Percentiles rank a stretch among this genome's conserved stretches.
Conservation (phyloP, 2,113 vertebrate genomes). For the Malurus alboscapulatus region DNA sequence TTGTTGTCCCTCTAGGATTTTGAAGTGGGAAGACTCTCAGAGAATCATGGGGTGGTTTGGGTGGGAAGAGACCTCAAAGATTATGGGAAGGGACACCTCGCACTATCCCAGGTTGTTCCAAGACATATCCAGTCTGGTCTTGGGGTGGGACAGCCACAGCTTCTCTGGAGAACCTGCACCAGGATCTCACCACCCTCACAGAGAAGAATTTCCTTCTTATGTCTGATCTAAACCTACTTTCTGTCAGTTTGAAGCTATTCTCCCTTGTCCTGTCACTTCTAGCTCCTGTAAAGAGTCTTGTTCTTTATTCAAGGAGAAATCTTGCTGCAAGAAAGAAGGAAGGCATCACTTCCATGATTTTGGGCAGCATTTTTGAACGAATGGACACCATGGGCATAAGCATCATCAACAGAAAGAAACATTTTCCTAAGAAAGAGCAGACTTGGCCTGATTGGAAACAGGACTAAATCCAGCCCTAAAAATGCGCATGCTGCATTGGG, state of each 20-base stretch:
- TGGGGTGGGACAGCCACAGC: neutral
- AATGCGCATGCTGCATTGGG: rapidly evolving
- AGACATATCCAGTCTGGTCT: rapidly evolving
- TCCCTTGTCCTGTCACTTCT: neutral
- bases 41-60: neutral
- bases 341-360: neutral
- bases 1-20: neutral
- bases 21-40: neutral
- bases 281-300: neutral
- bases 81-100: neutral
- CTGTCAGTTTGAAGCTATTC: neutral
- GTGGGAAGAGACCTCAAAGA: neutral
- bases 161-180: neutral
- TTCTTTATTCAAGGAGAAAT: neutral
- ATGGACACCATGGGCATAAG: rapidly evolving
- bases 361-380: neutral
- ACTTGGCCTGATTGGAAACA: neutral
- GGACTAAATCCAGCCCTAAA: neutral
- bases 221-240: neutral
- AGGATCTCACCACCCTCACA: rapidly evolving
- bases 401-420: neutral
- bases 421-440: neutral
- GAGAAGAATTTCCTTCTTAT: neutral
- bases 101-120: neutral
- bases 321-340: neutral